Percentiles rank a stretch among this genome's conserved stretches.
Evolutionary conservation across 2,113 vertebrate genomes (phyloP).

Genomic region (Empidonax traillii): DNA sequence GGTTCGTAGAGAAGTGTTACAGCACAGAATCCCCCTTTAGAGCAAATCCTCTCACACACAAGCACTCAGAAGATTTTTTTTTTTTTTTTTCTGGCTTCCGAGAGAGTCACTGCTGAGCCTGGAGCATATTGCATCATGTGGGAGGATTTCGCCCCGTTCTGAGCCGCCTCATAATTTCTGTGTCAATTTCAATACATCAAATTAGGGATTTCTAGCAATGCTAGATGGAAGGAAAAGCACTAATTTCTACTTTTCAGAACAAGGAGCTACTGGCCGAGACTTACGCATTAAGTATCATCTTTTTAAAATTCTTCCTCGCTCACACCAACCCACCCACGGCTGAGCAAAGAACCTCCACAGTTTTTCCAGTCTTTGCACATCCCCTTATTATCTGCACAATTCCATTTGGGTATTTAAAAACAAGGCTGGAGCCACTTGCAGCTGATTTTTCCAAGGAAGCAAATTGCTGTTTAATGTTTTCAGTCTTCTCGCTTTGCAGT

Average conservation of each 20-base stretch:
- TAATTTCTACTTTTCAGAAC: not conserved
- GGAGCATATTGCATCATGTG: not conserved
- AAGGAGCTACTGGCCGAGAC: not conserved
- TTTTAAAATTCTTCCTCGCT: not conserved
- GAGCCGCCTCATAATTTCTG: slow-evolving; percentile 4
- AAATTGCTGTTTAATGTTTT: not conserved
- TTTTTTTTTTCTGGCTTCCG: not conserved
- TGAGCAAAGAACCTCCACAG: not conserved
- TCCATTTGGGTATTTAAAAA: not conserved
- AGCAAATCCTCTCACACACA: not conserved
- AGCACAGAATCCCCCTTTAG: not conserved
- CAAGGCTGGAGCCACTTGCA: not conserved
- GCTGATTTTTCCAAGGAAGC: not conserved
- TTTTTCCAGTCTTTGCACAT: not conserved
- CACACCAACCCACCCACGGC: not conserved
- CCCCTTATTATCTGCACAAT: not conserved
- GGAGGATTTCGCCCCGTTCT: not conserved
- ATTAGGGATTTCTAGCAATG: slow-evolving; percentile 1
- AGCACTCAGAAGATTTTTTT: not conserved
- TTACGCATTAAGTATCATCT: not conserved
- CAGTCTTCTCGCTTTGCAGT: not conserved
- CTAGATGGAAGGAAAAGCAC: not conserved
- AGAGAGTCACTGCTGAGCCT: not conserved
- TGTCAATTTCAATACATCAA: slow-evolving; percentile 9
- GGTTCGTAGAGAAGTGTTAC: not conserved